Evolutionary conservation across 2,888 invertebrate genomes (phyloP), one percentile per base, ranked within the genome.

Genomic region (Mongoloraphidia duomilia): DNA sequence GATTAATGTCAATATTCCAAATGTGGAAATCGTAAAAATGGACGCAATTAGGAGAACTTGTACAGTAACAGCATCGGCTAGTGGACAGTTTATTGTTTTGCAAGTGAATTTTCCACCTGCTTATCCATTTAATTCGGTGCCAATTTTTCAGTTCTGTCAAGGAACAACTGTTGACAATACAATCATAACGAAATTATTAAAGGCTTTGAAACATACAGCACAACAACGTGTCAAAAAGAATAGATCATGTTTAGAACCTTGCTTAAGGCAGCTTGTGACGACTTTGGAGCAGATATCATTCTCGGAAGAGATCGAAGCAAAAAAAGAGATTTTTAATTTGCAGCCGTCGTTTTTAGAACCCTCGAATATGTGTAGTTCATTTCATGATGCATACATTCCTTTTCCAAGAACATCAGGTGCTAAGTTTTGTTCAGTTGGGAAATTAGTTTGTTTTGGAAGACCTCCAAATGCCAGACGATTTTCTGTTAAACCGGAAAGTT

Each of bases 371-470:
- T 67, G 68, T 52, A 65, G 67, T n/a, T 65, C 68, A 37, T 71
- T 66, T 53, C 71, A 71, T 52, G 89, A 89, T 61, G 81, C 87
- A 8, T 88, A 87, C 62, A 87, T 96, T 56, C 95, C 95, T 0
- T 96, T 93, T 66, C 95, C 95, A 0, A 75, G 91, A 47, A 95
- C 94, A 0, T 92, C 91, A 9, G 94, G 94, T 1, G 94, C 92
- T 0, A 83, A 86, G 59, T 96, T 95, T 73, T 91, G 89, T 66
- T 85, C 86, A 33, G 85, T 86, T 17, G 89, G 89, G 59, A 77
- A 81, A 49, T 68, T 96, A 50, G 91, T 92, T 0, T 87, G 87
- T 55, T 95, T 95, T 68, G 84, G 84, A 45, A 76, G 89, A 46
- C 82, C 84, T 0, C 73, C 82, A 48, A 77, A 79, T 57, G 74